A percentile compares a stretch with the other conserved stretches of the same genome.
Evolutionary conservation across 30 jellyfish, hydroid and myxozoan species (phyloP).

Genomic region (Clytia hemisphaerica): DNA sequence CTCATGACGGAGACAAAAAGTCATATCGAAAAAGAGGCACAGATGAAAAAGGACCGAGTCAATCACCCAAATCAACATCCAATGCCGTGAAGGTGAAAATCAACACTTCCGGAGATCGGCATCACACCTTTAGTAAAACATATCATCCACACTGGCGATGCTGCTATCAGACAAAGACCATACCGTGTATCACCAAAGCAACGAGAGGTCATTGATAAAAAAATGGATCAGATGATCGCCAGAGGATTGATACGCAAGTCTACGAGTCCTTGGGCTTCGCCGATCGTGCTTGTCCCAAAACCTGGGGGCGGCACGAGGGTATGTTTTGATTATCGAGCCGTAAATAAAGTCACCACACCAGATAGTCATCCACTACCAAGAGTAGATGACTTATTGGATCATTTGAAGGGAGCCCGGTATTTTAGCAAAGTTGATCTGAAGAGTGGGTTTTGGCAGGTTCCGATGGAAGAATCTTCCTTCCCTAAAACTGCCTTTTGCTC

Average conservation of each 20-base stretch:
- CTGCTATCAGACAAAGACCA: conserved; percentile 51
- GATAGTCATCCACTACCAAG: conserved; percentile 56
- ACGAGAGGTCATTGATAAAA: conserved; percentile 24
- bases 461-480: conserved; percentile 5
- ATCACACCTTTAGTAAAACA: no score
- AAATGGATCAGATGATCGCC: conserved; percentile 40
- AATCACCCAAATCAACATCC: no score
- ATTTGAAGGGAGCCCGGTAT: conserved; percentile 22
- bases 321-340: no score
- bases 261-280: conserved; percentile 54
- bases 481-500: conserved; percentile 46
- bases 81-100: no score
- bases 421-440: conserved; percentile 35
- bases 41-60: no score
- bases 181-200: conserved; percentile 49
- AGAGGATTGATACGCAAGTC: conserved; percentile 41
- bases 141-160: no score
- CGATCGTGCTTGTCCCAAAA: conserved; percentile 39
- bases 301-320: conserved; percentile 46
- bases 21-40: no score
- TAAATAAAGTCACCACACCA: no score
- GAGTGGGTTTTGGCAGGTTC: conserved; percentile 54
- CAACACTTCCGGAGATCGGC: no score
- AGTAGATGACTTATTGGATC: conserved; percentile 44
- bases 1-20: no score